phyloP scores from a whole-genome alignment of 1,140 invertebrate genomes.

The Drosophila mayri region DNA sequence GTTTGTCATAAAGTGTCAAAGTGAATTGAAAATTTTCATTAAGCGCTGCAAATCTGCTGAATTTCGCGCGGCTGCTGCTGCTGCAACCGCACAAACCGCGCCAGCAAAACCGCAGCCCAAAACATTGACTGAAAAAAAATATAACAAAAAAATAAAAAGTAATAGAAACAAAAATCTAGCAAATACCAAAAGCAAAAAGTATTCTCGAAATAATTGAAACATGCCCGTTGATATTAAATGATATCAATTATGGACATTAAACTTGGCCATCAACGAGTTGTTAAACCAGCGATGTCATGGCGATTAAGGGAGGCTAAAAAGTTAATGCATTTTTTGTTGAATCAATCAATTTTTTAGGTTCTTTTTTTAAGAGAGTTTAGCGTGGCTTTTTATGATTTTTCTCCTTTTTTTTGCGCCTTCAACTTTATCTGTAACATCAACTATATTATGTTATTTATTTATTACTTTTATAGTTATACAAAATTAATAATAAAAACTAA shows the following conservation, averaged over 20 bases:
- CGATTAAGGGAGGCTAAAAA: conserved; percentile 12
- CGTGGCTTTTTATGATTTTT: too few relatives aligned
- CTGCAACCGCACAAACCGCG: conserved; percentile 56
- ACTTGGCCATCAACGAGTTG: conserved; percentile 18
- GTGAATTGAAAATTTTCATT: conserved; percentile 81
- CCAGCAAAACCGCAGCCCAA: conserved; percentile 57
- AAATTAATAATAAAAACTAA: background rate
- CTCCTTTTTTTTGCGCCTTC: too few relatives aligned
- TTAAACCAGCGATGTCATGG: conserved; percentile 12
- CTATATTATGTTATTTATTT: background rate
- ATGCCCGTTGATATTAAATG: conserved; percentile 18
- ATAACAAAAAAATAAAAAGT: conserved; percentile 13
- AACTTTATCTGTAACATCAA: background rate
- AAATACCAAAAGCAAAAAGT: conserved; percentile 5
- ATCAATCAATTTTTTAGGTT: background rate
- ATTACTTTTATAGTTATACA: background rate
- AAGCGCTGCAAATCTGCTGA: conserved; percentile 73
- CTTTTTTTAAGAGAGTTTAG: background rate
- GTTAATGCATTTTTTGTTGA: background rate
- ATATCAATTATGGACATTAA: conserved; percentile 43
- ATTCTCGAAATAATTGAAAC: conserved; percentile 35
- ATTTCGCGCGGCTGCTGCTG: conserved; percentile 42
- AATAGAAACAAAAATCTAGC: conserved; percentile 13
- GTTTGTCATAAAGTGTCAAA: conserved; percentile 82
- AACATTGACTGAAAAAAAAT: conserved; percentile 28